Evolutionary conservation across 2,888 invertebrate species (phyloP).

Genomic region (Odontocolon sp.): DNA sequence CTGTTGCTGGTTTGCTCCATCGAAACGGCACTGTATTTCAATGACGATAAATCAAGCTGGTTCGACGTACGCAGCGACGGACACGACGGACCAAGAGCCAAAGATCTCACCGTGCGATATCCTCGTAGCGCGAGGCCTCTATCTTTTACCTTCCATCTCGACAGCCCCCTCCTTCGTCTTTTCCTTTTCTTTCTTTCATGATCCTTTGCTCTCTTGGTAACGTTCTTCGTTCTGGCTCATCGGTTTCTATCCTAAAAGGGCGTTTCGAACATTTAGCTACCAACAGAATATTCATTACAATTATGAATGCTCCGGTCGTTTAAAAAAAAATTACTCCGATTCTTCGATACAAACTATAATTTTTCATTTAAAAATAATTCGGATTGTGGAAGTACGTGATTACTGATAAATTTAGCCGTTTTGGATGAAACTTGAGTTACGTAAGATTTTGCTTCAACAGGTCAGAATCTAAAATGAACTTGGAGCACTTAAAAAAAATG

Average conservation of each 20-base stretch:
- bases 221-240: slow-evolving; percentile 19
- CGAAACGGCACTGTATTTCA: slow-evolving; percentile 70
- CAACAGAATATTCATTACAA: slow-evolving; percentile 35
- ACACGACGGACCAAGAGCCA: slow-evolving; percentile 61
- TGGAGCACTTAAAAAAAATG: not conserved
- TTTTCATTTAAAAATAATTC: no score
- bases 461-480: slow-evolving; percentile 1
- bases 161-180: slow-evolving; percentile 29
- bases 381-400: no score
- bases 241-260: slow-evolving; percentile 34
- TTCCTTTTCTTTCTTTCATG: not conserved
- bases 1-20: slow-evolving; percentile 32
- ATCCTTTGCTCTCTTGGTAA: slow-evolving; percentile 11
- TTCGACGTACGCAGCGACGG: slow-evolving; percentile 70
- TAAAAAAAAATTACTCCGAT: no score
- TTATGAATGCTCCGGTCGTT: not conserved
- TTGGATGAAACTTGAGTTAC: no score
- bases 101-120: slow-evolving; percentile 74
- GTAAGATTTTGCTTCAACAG: slow-evolving; percentile 5
- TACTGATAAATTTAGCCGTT: no score
- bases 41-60: slow-evolving; percentile 76
- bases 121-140: slow-evolving; percentile 64
- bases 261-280: slow-evolving; percentile 28
- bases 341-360: no score
- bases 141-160: slow-evolving; percentile 72